Base-by-base conservation (phyloP, 2,888 invertebrate species). In the Drosophila barbarae region DNA sequence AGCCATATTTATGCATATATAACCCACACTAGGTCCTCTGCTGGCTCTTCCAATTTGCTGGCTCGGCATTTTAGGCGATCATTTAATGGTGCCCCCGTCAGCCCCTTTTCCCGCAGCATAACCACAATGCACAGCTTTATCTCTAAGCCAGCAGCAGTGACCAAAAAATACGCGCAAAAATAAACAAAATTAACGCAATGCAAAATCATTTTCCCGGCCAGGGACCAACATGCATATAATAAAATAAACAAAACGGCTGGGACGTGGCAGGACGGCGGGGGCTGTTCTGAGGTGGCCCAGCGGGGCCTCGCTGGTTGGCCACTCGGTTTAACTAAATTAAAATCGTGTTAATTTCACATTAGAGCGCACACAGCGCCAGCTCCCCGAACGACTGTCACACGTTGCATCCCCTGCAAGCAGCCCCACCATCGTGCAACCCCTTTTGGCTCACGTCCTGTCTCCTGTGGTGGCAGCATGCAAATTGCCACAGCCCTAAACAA, bases 281-380 rank as follows among this genome's bases (percentile, higher is more conserved):
- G 7, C 21, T 10, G 10, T 23, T 21, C 41, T 26, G 35, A 63
- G 59, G 59, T 46, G 61, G 41, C 61, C 59, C 46, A 46, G 36
- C 42, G 52, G 68, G 73, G 50, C 36, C 36, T 21, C 28, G 50
- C 21, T 72, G 67, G 65, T 77, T 77, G 80, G 84, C 85, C 85
- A 80, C 84, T 83, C 78, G 79, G 79, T 83, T 80, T 85, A 80
- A 80, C 79, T 80, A 80, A 80, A 82, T 85, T 85, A 85, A 82
- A 82, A 85, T 84, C 84, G 81, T 82, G 81, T 85, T 82, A 85
- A 82, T 85, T 85, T 82, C 82, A 82, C 85, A 82, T 82, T 85
- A 81, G 85, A 84, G 84, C 81, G 79, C 74, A 81, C 84, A 82
- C 69, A 76, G 42, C 64, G 59, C 50, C 55, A 51, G 44, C 54